Percentiles rank a stretch among this genome's conserved stretches.
These are phyloP conservation scores for Aelia acuminata DNA, from an alignment of 2,888 invertebrate genomes.

Conservation along the genomic window DNA sequence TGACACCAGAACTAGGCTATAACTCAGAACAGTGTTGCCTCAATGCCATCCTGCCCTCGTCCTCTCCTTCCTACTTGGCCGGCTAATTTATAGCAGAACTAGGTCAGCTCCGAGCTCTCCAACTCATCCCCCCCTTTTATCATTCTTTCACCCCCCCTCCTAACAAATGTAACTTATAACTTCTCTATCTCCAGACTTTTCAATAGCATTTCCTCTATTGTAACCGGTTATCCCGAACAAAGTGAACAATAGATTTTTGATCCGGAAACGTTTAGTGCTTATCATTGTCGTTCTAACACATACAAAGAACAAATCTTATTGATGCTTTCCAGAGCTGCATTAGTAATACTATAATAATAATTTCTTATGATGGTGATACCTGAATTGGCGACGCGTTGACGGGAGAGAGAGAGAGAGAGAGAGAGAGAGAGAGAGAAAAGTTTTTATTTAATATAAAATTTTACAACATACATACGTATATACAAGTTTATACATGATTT, in stretches of 20 bases:
- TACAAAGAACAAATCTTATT: no score
- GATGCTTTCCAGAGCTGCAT: no score
- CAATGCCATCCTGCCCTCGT: constrained; percentile 13
- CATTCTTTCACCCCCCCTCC: neutral
- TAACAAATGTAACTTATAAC: neutral
- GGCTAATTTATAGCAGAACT: constrained; percentile 14
- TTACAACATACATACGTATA: no score
- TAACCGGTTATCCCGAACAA: neutral
- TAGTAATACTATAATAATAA: no score
- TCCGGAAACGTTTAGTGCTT: neutral
- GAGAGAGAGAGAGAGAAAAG: no score
- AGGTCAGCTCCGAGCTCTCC: neutral
- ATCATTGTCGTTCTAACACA: neutral
- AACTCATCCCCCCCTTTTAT: neutral
- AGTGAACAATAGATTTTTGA: neutral
- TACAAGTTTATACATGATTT: no score
- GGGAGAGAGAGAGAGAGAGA: no score
- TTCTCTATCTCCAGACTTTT: neutral
- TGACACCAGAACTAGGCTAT: constrained; percentile 5
- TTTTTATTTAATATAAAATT: no score
- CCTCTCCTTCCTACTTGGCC: constrained; percentile 6
- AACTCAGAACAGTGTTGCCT: constrained; percentile 19
- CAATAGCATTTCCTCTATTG: neutral
- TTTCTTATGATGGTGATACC: no score
- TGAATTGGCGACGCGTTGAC: no score